Conservation (phyloP, 2,113 vertebrate genomes). For the Dasypus novemcinctus region DNA sequence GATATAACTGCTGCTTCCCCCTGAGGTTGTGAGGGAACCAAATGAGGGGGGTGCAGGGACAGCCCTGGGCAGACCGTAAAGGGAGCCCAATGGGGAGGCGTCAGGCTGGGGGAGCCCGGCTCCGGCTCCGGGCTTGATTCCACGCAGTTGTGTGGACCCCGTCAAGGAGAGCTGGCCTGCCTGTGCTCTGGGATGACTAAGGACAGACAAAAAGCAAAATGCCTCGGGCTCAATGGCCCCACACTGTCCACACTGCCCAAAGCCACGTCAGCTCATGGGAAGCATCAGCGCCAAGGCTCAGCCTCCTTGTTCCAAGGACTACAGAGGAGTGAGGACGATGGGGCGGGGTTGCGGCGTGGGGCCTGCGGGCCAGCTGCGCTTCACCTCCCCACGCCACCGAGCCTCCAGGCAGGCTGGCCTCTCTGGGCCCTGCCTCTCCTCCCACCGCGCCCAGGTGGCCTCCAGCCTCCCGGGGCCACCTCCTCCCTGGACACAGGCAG, state of each 20-base stretch:
- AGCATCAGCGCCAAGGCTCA: fast-evolving
- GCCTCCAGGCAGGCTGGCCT: neutral
- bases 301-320: neutral
- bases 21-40: fast-evolving
- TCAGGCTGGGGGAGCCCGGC: neutral
- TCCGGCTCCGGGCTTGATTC: too few relatives aligned
- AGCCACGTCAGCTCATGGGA: fast-evolving
- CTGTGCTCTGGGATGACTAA: neutral
- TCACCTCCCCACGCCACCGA: fast-evolving
- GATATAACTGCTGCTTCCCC: fast-evolving
- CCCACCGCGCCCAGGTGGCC: neutral
- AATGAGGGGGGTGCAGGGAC: neutral
- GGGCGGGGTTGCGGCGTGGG: fast-evolving
- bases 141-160: neutral
- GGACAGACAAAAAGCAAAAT: neutral
- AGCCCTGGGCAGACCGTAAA: fast-evolving
- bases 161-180: neutral
- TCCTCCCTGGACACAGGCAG: too few relatives aligned
- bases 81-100: fast-evolving
- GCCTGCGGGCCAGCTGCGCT: neutral
- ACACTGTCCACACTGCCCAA: fast-evolving
- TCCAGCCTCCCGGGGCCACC: neutral
- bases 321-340: neutral
- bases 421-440: neutral
- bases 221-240: too few relatives aligned